Evolutionary conservation across 2,113 vertebrate species (phyloP), one percentile per base, ranked within the genome.

Genomic region (Xenotilapia caudafasciata): DNA sequence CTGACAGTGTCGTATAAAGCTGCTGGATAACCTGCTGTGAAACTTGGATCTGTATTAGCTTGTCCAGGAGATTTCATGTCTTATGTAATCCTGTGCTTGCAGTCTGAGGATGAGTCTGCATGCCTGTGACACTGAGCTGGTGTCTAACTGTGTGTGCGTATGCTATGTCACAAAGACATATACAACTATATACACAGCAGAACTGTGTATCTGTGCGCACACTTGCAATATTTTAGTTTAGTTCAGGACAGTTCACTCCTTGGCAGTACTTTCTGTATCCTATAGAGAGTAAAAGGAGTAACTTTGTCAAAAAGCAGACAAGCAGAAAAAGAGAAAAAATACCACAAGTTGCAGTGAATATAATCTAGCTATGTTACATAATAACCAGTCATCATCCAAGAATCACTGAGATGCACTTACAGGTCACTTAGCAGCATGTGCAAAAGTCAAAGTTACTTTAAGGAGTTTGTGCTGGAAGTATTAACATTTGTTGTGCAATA

Each of bases 21-120:
- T 85, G 79, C 83, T 86, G 80, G 87, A 84, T 73, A 91, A 91
- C 93, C 89, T 93, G 90, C 89, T 87, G 85, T 73, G 89, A 49
- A 92, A 90, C 90, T 83, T 92, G 84, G 88, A 93, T 92, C 90
- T 85, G 89, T 81, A 90, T 95, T 92, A 94, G 90, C 90, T 83
- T 83, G 80, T 83, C 82, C 89, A 91, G 82, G 92, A 92, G 93
- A 91, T 91, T 95, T 93, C 56, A 89, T 6, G 82, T 21, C 33
- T 94, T 94, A 94, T 79, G 77, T 92, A 94, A 95, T 86, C 88
- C 90, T 88, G 84, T 86, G 65, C 90, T 79, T 90, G 87, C 88
- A 90, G 87, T 90, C 85, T 79, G 82, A 88, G 88, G 92, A 93
- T 90, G 92, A 93, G 85, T 90, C 87, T 75, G 90, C 87, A 84